Base-by-base conservation (phyloP, 2,113 vertebrate species). In the Macheiramphus alcinus region DNA sequence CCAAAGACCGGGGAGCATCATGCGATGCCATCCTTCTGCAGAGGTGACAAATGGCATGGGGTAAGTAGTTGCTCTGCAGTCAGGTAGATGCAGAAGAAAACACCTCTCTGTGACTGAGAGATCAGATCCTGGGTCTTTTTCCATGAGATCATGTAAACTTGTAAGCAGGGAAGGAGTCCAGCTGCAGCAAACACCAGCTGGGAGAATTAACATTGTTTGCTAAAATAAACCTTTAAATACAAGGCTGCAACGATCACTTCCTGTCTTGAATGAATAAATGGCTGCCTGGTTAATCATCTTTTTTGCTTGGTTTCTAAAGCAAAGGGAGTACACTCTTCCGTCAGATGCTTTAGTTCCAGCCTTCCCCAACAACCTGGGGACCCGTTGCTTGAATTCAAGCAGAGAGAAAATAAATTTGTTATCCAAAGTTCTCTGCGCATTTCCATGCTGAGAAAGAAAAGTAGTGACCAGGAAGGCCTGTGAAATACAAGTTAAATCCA, bases 141-240 rank as follows among this genome's bases (percentile, higher is more conserved):
- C 80, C 11, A 31, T 26, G 43, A 87, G 74, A 87, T 58, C 68
- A 38, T 13, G 42, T 90, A 42, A 87, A 81, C 52, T 75, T 58
- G 32, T 38, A 94, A 71, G 93, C 38, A 88, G 47, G 67, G 86
- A 94, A 91, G 52, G 34, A 74, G 38, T 52, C 80, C 72, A 94
- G 91, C 75, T 91, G 67, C 86, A 88, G 88, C 68, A 86, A 96
- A 92, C 55, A 86, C 65, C 91, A 96, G 72, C 86, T 80, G 93
- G 72, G 59, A 96, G 80, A 95, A 95, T 91, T 70, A 92, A 90
- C 76, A 92, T 73, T 93, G 91, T 91, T 91, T 95, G 86, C 76
- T 86, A 91, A 94, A 95, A 95, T 86, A 94, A 95, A 94, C 82
- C 63, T 86, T 92, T 80, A 88, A 88, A 94, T 89, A 84, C 67